Base-by-base conservation (phyloP, 2,797 vertebrate species). In the Trachops cirrhosus region DNA sequence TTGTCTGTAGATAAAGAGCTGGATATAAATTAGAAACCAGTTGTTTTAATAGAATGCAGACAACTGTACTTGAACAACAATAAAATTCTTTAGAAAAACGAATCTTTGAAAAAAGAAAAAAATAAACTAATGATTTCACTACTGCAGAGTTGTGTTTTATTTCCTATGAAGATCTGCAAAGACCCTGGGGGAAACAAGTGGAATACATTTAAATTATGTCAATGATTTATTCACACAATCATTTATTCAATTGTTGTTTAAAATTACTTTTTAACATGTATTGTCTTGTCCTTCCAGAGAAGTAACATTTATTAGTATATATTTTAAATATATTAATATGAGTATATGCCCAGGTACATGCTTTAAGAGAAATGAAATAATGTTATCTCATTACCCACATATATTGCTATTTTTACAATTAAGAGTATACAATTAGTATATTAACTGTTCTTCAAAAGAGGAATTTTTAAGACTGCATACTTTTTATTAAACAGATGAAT, bases 341-440 rank as follows among this genome's bases (percentile, higher is more conserved):
- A 64, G 44, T 15, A 39, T 78, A 34, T 78, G 12, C 7, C 34
- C 97, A 85, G 92, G 84, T 98, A 98, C 9, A 97, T 21, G 98
- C 89, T 79, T 93, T 98, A 74, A 50, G 21, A 50, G 29, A 84
- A 75, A 52, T 29, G 21, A 6, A 39, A 75, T 52, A 48, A 44
- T 48, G 68, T 41, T 57, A 32, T 24, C 29, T 73, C 32, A 24
- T 74, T 73, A 83, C 67, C 18, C 6, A 59, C 7, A 71, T 59
- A 57, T 48, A 59, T 29, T n/a, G 21, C 4, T 80, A 12, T 70
- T 70, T 68, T 48, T 88, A 37, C 34, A 77, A 88, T 48, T 62
- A 77, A 64, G 44, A 67, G 22, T 67, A 39, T n/a, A 18, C 8
- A 79, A 64, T 1, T 54, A 68, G 14, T 19, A 79, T 32, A 80